Percentiles rank a stretch among this genome's conserved stretches.
These are phyloP conservation scores for Channa maculata DNA, from an alignment of 2,113 vertebrate species.

Conservation along the genomic window DNA sequence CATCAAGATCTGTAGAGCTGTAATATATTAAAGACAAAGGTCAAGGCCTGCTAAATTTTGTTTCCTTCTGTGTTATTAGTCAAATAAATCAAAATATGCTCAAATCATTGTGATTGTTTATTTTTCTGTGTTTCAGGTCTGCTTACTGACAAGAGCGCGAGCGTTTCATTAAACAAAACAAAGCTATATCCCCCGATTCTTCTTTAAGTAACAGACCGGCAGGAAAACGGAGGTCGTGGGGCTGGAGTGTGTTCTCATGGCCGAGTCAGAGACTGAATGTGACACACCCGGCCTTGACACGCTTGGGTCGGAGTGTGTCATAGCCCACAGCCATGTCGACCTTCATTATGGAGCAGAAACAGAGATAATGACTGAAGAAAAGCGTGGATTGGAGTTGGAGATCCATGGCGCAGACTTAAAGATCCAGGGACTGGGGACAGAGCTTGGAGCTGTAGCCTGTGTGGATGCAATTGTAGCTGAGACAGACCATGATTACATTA, in stretches of 20 bases:
- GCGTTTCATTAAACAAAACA: constrained; percentile 15
- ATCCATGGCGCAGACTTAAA: constrained; percentile 82
- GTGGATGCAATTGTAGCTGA: constrained; percentile 83
- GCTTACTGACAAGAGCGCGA: constrained; percentile 35
- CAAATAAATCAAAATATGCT: too few relatives aligned
- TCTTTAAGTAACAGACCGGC: constrained; percentile 69
- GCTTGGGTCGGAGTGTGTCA: constrained; percentile 88
- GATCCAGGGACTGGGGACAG: constrained; percentile 79
- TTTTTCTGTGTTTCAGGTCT: constrained; percentile 59
- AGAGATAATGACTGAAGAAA: constrained; percentile 86
- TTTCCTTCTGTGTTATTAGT: background rate
- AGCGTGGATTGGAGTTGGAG: constrained; percentile 83
- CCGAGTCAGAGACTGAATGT: constrained; percentile 88
- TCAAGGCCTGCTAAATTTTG: background rate
- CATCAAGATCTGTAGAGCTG: too few relatives aligned
- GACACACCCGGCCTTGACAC: constrained; percentile 88
- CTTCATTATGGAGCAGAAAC: constrained; percentile 86
- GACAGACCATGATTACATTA: constrained; percentile 86
- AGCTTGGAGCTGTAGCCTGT: constrained; percentile 80
- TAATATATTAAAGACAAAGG: too few relatives aligned
- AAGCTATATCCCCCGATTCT: constrained; percentile 50
- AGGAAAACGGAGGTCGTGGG: constrained; percentile 85
- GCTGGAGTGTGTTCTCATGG: constrained; percentile 88
- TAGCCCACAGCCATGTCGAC: constrained; percentile 87
- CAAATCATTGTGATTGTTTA: background rate